phyloP scores from a whole-genome alignment of 2,888 invertebrate species.

The Cancer borealis region DNA sequence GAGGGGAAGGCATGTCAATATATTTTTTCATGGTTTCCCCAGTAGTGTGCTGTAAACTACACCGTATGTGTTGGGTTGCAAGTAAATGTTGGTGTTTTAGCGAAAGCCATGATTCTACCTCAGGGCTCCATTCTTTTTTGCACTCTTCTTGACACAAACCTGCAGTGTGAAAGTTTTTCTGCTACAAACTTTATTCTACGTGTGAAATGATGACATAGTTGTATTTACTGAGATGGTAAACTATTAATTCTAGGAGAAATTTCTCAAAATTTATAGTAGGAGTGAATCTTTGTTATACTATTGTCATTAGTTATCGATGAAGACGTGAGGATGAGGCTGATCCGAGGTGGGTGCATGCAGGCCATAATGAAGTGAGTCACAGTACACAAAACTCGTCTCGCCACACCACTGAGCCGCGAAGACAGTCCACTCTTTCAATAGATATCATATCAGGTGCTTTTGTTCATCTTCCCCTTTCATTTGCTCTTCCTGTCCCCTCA shows the following conservation, averaged over 20 bases:
- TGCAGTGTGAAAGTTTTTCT: neutral
- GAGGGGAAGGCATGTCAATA: neutral
- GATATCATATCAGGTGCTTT: neutral
- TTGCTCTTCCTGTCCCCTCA: neutral
- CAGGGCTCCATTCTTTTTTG: neutral
- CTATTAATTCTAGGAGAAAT: neutral
- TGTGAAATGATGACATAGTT: neutral
- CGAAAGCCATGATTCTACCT: neutral
- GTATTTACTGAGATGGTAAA: neutral
- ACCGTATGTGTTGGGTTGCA: neutral
- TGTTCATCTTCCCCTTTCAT: neutral
- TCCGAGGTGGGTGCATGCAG: neutral
- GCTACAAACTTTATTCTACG: no score
- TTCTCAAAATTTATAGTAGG: neutral
- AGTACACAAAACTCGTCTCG: neutral
- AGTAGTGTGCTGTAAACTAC: neutral
- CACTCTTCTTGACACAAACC: neutral
- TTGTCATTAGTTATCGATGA: neutral
- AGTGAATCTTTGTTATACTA: neutral
- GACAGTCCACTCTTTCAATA: constrained; percentile 5
- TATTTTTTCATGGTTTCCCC: neutral
- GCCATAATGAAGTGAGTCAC: constrained; percentile 8
- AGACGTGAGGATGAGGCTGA: neutral
- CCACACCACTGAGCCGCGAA: constrained; percentile 20
- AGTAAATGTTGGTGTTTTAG: neutral